These are phyloP conservation scores for Himalopsyche tibetana DNA, from an alignment of 2,888 invertebrate species.

Conservation along the genomic window DNA sequence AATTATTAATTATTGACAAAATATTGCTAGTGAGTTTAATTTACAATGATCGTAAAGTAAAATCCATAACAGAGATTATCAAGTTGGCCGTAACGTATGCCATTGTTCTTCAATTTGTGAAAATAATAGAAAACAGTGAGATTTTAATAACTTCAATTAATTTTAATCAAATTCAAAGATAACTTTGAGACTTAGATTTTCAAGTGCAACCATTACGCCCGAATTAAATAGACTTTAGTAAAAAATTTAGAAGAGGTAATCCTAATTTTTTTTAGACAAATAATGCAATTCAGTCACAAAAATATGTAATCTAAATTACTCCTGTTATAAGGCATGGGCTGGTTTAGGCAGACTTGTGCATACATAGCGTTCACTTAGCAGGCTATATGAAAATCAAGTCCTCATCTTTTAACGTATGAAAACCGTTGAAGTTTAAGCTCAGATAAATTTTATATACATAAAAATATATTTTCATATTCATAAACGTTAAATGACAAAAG, in stretches of 20 bases:
- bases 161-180: slow-evolving; percentile 22
- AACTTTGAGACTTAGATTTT: slow-evolving; percentile 19
- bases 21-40: not conserved
- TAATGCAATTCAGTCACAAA: slow-evolving; percentile 37
- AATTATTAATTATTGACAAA: not conserved
- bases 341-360: slow-evolving; percentile 41
- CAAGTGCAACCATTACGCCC: slow-evolving; percentile 22
- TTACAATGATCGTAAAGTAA: too few relatives aligned
- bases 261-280: slow-evolving; percentile 39
- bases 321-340: slow-evolving; percentile 47
- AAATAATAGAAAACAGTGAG: too few relatives aligned
- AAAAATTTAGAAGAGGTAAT: slow-evolving; percentile 41
- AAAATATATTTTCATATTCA: slow-evolving; percentile 26
- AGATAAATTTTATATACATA: slow-evolving; percentile 41
- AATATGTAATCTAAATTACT: slow-evolving; percentile 41
- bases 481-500: slow-evolving; percentile 29
- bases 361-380: not conserved
- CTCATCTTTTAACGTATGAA: slow-evolving; percentile 31
- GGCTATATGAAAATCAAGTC: slow-evolving; percentile 28
- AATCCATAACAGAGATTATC: too few relatives aligned
- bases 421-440: slow-evolving; percentile 25
- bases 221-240: slow-evolving; percentile 39
- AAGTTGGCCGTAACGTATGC: too few relatives aligned
- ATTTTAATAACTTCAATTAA: not conserved
- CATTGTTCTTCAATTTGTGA: too few relatives aligned